phyloP scores from a whole-genome alignment of 2,113 vertebrate species.

The Benitochromis conjunctus region DNA sequence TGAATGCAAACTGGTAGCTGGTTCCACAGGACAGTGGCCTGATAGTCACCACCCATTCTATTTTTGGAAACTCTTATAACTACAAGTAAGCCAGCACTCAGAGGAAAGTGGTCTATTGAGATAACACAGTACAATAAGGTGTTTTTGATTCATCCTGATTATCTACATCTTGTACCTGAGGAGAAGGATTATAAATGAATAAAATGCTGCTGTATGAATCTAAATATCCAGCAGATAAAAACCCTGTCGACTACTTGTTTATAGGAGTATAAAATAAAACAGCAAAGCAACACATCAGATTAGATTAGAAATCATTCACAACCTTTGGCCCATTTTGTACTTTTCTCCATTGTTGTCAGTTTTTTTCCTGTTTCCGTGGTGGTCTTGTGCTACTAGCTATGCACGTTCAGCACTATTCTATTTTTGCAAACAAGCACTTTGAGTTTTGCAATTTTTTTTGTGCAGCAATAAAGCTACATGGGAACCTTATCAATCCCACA shows the following conservation, averaged over 20 bases:
- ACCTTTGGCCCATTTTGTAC: not conserved
- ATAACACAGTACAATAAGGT: not conserved
- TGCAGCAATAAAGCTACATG: not conserved
- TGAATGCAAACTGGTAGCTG: not conserved
- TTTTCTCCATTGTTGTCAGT: not conserved
- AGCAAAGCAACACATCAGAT: not conserved
- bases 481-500: not conserved
- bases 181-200: not conserved
- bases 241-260: not conserved
- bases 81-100: not conserved
- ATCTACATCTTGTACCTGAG: not conserved
- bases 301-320: not conserved
- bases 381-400: not conserved
- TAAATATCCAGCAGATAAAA: not conserved
- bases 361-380: not conserved
- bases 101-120: not conserved
- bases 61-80: not conserved
- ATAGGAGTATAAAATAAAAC: not conserved
- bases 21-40: not conserved
- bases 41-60: not conserved
- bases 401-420: not conserved
- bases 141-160: not conserved
- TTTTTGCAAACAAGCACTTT: not conserved
- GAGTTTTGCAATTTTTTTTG: not conserved
- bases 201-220: not conserved